These are phyloP conservation scores for Sarcophaga variegata DNA, from an alignment of 2,888 invertebrate genomes.

Conservation along the genomic window DNA sequence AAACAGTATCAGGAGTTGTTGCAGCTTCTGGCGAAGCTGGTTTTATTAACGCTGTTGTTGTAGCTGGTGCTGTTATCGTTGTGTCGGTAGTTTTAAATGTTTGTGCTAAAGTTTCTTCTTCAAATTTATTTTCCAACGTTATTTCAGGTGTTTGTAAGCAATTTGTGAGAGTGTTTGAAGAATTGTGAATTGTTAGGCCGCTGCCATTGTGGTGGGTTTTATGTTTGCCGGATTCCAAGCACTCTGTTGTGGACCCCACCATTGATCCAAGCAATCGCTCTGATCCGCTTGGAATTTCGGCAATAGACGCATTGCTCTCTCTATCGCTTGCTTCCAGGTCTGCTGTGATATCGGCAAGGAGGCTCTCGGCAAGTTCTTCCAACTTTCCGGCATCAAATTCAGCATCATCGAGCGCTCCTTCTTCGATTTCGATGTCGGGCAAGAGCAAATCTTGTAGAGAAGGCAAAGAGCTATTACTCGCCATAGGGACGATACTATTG, in stretches of 20 bases:
- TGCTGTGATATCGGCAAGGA: constrained; percentile 89
- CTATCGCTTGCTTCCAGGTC: constrained; percentile 85
- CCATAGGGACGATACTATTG: constrained; percentile 83
- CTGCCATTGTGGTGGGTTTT: constrained; percentile 81
- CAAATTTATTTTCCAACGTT: constrained; percentile 53
- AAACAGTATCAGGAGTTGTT: constrained; percentile 84
- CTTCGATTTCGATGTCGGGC: constrained; percentile 71
- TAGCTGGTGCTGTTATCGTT: constrained; percentile 77
- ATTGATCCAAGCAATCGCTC: constrained; percentile 85
- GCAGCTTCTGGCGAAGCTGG: constrained; percentile 13
- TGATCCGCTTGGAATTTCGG: constrained; percentile 82
- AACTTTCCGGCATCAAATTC: constrained; percentile 90
- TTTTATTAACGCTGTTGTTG: constrained; percentile 70
- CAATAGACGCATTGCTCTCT: constrained; percentile 86
- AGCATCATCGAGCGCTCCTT: constrained; percentile 79
- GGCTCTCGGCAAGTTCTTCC: constrained; percentile 91
- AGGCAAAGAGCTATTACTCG: constrained; percentile 89
- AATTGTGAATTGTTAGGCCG: constrained; percentile 79
- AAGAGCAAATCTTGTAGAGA: constrained; percentile 91
- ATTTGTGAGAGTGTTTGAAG: constrained; percentile 17
- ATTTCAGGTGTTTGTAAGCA: constrained; percentile 51
- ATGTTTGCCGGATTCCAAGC: constrained; percentile 89
- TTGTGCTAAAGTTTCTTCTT: constrained; percentile 10
- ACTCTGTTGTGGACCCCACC: constrained; percentile 94
- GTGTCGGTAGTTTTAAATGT: constrained; percentile 80